Evolutionary conservation across 1,140 invertebrate genomes (phyloP).

Genomic region (Pseudomyrmex concolor): DNA sequence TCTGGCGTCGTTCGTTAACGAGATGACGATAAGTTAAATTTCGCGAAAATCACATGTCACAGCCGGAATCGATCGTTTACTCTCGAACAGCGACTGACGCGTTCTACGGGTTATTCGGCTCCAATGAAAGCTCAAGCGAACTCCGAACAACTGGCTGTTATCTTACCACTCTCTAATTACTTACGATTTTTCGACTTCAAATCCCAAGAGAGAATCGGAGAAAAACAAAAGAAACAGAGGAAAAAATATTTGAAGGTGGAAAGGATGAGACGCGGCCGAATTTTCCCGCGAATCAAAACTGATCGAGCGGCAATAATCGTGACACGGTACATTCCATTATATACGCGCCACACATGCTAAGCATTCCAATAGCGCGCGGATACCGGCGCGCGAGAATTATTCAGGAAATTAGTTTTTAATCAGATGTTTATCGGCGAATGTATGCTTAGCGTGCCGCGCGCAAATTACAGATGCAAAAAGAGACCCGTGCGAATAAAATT

Average conservation of each 20-base stretch:
- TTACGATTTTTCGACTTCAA: too few relatives aligned
- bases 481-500: conserved; percentile 43
- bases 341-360: not conserved
- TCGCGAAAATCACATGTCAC: conserved; percentile 23
- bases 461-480: conserved; percentile 35
- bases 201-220: too few relatives aligned
- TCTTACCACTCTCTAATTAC: not conserved
- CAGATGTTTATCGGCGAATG: conserved; percentile 48
- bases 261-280: too few relatives aligned
- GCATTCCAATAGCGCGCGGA: not conserved
- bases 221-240: too few relatives aligned
- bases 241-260: too few relatives aligned
- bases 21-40: conserved; percentile 19
- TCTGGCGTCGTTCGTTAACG: not conserved
- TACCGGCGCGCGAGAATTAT: conserved; percentile 22
- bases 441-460: conserved; percentile 2
- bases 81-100: not conserved
- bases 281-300: not conserved
- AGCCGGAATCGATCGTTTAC: not conserved
- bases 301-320: not conserved
- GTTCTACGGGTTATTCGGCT: not conserved
- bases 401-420: conserved; percentile 57
- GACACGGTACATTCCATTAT: conserved; percentile 15
- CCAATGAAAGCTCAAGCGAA: not conserved
- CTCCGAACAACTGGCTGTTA: not conserved